Evolutionary conservation across 2,113 vertebrate species (phyloP), one percentile per base, ranked within the genome.

Genomic region (Nannospalax galili): DNA sequence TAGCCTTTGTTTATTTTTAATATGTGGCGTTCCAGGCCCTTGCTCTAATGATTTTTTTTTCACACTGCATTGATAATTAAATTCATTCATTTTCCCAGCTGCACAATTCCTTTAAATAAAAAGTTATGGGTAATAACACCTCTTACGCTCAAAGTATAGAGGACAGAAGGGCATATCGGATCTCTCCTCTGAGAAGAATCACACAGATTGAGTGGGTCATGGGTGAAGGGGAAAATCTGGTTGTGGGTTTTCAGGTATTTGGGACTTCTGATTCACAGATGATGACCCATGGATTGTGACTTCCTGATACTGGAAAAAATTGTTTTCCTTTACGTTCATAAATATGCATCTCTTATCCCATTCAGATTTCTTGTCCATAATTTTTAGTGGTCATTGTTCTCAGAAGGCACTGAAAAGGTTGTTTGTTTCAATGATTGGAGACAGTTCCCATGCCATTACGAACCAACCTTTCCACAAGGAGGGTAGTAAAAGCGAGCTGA

Each of bases 41-140:
- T 98, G 98, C 98, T 98, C 98, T 99, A 99, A 99, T 99, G 98
- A 99, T 98, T 99, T 99, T 98, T n/a, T 52, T 98, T 98, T 98
- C 98, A 98, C 98, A 98, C 98, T 98, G 98, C 98, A 98, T 98
- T 98, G 98, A 98, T 98, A 99, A 99, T 99, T 98, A 99, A 98
- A 98, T 99, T 98, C 98, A 99, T 99, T 99, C 99, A 98, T 99
- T 99, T 98, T 98, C 98, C 98, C 98, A 98, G 98, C 98, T 98
- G 96, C 98, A 98, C 97, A 96, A 98, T 98, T 98, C 98, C 98
- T 98, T 98, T 98, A 98, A 98, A 98, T 98, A 98, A 98, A 98
- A 99, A 98, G 98, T 98, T 98, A 98, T 98, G 98, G 98, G 98
- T 98, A 98, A 97, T 98, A 98, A 98, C 98, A 98, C 97, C 97